Percentiles rank a stretch among this genome's conserved stretches.
phyloP scores from a whole-genome alignment of 1,140 invertebrate species.

The Chionoecetes opilio region DNA sequence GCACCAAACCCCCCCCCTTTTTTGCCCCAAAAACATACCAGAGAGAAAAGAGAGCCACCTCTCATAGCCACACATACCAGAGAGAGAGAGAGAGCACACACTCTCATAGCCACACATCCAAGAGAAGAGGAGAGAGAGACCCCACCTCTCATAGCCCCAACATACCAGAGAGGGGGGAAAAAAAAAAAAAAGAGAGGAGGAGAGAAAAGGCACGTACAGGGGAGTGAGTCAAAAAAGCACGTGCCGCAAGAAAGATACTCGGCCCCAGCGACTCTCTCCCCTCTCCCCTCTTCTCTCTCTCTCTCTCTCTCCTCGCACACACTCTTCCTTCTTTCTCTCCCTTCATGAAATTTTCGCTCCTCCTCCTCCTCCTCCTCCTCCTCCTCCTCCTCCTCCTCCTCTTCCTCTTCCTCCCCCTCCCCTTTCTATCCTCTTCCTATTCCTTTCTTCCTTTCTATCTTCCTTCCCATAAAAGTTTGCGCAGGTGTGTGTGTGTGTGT shows the following conservation, averaged over 20 bases:
- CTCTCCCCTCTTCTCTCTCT: constrained; percentile 3
- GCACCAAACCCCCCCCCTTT: no score
- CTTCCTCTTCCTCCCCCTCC: neutral
- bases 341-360: neutral
- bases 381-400: neutral
- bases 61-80: no score
- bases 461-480: neutral
- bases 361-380: neutral
- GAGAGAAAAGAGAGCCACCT: no score
- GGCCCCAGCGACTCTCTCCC: constrained; percentile 22
- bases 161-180: neutral
- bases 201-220: neutral
- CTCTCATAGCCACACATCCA: no score
- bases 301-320: constrained; percentile 25
- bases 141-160: no score
- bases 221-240: neutral
- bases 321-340: neutral
- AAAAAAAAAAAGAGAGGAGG: neutral
- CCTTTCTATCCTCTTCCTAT: neutral
- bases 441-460: neutral
- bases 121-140: no score
- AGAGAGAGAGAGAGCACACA: no score
- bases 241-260: neutral
- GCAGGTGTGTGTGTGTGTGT: neutral
- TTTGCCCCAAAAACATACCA: no score